phyloP scores from a whole-genome alignment of 1,140 invertebrate species.

The Cataglyphis hispanica region DNA sequence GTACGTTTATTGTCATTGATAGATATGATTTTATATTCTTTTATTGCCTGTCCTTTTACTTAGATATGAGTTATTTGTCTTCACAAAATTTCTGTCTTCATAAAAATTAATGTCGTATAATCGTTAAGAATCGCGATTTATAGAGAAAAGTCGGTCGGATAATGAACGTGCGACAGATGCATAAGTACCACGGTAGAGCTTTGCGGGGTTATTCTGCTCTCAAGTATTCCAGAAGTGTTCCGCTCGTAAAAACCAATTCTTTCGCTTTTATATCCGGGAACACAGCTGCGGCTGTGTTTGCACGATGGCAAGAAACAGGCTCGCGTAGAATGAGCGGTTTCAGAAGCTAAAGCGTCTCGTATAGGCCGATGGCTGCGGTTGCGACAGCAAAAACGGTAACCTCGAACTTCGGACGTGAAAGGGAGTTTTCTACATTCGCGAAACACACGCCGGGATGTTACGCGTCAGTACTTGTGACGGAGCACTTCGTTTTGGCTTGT shows the following conservation, averaged over 20 bases:
- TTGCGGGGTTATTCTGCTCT: constrained; percentile 40
- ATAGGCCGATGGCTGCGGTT: constrained; percentile 34
- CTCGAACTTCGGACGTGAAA: constrained; percentile 54
- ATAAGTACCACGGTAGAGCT: constrained; percentile 9
- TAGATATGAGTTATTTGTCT: constrained; percentile 7
- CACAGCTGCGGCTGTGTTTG: constrained; percentile 26
- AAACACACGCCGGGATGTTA: constrained; percentile 33
- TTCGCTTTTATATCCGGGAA: constrained; percentile 73
- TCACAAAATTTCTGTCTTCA: constrained; percentile 40
- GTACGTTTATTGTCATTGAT: neutral
- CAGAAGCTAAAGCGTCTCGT: constrained; percentile 38
- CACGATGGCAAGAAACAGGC: constrained; percentile 43
- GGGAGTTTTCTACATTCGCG: constrained; percentile 51
- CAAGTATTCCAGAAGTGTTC: constrained; percentile 73
- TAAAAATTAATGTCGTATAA: constrained; percentile 54
- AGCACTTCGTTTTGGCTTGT: constrained; percentile 38
- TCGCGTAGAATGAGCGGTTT: constrained; percentile 34
- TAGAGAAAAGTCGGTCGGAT: constrained; percentile 31
- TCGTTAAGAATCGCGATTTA: constrained; percentile 38
- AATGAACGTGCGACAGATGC: constrained; percentile 62
- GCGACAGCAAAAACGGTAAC: constrained; percentile 48
- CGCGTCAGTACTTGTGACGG: constrained; percentile 27
- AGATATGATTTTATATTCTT: neutral
- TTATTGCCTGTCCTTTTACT: neutral
- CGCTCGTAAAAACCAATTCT: constrained; percentile 78